Percentiles rank a stretch among this genome's conserved stretches.
Conservation (phyloP, 2,797 vertebrate species). For the Limosa lapponica region DNA sequence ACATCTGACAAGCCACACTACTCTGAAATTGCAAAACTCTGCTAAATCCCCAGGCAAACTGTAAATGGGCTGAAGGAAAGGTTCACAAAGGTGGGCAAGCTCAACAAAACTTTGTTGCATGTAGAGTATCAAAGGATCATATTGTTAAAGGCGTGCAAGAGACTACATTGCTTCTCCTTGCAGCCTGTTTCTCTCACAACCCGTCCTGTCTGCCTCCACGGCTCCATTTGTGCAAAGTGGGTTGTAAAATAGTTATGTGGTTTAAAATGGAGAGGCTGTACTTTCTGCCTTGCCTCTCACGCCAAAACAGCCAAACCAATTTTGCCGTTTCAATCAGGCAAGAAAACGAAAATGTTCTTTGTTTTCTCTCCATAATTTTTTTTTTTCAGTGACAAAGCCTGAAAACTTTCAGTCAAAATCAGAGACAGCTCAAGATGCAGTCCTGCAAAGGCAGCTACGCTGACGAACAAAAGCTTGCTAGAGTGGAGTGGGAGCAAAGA, state of each 20-base stretch:
- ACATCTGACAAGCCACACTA: neutral
- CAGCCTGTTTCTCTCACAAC: neutral
- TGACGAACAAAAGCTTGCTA: neutral
- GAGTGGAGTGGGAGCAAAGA: neutral
- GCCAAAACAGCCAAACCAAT: neutral
- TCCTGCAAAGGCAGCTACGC: neutral
- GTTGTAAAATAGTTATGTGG: fast-evolving
- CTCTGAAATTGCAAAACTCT: neutral
- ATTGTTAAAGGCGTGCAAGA: neutral
- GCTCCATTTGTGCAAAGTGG: neutral
- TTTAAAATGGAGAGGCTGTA: neutral
- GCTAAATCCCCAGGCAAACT: neutral
- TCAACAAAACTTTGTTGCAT: neutral
- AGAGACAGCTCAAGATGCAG: neutral
- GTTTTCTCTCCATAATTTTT: neutral
- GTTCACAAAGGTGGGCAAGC: neutral
- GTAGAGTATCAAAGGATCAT: neutral
- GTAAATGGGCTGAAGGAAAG: neutral
- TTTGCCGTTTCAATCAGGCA: neutral
- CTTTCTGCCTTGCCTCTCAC: neutral
- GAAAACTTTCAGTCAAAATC: neutral
- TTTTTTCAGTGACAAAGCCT: neutral
- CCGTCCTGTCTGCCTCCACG: fast-evolving
- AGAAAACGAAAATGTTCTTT: neutral
- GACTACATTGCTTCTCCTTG: neutral